Evolutionary conservation across 2,797 vertebrate species (phyloP).

Genomic region (Coregonus suidteri): DNA sequence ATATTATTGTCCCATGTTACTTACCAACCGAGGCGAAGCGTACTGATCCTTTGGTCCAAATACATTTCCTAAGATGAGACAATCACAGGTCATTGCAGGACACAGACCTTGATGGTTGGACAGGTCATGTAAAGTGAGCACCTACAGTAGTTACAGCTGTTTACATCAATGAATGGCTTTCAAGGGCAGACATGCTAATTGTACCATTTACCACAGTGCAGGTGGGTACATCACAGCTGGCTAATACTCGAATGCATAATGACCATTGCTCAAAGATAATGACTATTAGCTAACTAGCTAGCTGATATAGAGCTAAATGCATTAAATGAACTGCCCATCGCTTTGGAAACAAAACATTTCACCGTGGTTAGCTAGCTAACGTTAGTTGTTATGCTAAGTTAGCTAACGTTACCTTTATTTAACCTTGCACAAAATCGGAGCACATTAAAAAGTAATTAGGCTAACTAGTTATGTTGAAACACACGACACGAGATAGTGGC

Average conservation of each 20-base stretch:
- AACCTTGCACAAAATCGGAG: slow-evolving; percentile 56
- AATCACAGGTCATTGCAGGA: background rate
- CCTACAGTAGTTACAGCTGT: background rate
- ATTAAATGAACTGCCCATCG: background rate
- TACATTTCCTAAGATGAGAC: slow-evolving; percentile 74
- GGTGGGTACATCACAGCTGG: no score
- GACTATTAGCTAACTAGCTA: background rate
- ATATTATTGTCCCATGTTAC: slow-evolving; percentile 12
- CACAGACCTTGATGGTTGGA: slow-evolving; percentile 2
- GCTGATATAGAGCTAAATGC: background rate
- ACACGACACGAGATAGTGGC: no score
- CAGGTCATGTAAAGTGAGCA: slow-evolving; percentile 8
- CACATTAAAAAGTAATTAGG: background rate
- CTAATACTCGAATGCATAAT: background rate
- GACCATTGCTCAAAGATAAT: background rate
- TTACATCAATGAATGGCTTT: slow-evolving; percentile 13
- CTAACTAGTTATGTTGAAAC: background rate
- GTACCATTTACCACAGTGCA: background rate
- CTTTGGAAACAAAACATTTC: background rate
- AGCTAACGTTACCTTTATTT: slow-evolving; percentile 42
- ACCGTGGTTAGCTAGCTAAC: background rate
- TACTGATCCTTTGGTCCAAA: slow-evolving; percentile 73
- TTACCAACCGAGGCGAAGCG: slow-evolving; percentile 78
- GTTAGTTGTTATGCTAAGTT: background rate
- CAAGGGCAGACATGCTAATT: background rate